phyloP scores from a whole-genome alignment of 2,797 vertebrate species.

The Ataeniobius toweri region DNA sequence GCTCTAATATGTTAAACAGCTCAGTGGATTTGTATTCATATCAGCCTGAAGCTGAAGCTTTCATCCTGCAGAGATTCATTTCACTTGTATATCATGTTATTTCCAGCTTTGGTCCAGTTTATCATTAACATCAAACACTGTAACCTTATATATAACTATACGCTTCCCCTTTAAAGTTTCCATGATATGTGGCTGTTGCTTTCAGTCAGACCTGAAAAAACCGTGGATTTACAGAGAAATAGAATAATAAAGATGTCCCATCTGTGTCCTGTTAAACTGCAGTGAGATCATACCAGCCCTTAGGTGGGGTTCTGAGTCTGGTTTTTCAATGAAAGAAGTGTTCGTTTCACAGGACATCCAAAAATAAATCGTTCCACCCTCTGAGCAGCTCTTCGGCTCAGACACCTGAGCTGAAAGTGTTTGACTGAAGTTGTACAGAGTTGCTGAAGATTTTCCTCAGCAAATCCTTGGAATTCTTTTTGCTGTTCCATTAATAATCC shows the following conservation, averaged over 20 bases:
- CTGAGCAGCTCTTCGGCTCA: neutral
- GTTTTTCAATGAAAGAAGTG: constrained; percentile 13
- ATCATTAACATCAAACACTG: neutral
- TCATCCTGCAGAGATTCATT: neutral
- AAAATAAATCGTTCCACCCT: constrained; percentile 7
- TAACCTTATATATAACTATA: neutral
- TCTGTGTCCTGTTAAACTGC: neutral
- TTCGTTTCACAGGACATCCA: constrained; percentile 11
- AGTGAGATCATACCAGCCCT: neutral
- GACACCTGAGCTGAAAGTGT: neutral
- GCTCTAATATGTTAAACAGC: neutral
- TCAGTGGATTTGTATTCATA: neutral
- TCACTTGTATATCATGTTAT: neutral
- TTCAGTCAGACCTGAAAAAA: neutral
- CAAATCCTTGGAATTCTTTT: constrained; percentile 10
- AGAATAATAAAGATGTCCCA: constrained; percentile 1
- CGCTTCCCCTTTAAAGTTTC: neutral
- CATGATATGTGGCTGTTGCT: neutral
- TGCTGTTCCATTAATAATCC: constrained; percentile 6
- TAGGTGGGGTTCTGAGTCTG: constrained; percentile 4
- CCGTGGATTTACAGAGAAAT: neutral
- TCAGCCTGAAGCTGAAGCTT: neutral
- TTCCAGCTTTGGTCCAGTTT: neutral
- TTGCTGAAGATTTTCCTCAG: neutral
- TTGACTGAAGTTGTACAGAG: neutral